A percentile compares a stretch with the other conserved stretches of the same genome.
These are phyloP conservation scores for Lordiphosa mommai DNA, from an alignment of 1,140 invertebrate species.

Conservation along the genomic window DNA sequence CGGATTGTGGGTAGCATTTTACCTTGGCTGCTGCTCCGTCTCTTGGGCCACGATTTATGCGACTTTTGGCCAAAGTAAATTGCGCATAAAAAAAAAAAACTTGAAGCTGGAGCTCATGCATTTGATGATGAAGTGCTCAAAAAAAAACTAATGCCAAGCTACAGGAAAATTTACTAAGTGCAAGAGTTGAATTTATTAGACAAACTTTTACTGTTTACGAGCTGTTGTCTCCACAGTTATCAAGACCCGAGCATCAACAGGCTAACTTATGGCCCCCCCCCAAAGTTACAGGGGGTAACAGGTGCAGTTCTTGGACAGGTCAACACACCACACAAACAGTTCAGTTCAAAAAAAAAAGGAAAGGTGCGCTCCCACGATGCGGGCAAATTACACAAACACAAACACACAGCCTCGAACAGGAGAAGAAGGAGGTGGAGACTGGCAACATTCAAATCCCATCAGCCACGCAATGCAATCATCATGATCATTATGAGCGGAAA, in stretches of 20 bases:
- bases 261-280: conserved; percentile 54
- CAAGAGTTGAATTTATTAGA: conserved; percentile 75
- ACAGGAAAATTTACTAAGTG: conserved; percentile 69
- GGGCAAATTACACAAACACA: conserved; percentile 58
- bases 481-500: conserved; percentile 77
- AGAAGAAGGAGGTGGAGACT: conserved; percentile 4
- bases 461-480: conserved; percentile 76
- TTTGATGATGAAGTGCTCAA: conserved; percentile 75
- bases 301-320: conserved; percentile 45
- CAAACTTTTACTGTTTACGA: conserved; percentile 74
- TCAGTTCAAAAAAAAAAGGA: conserved; percentile 35
- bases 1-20: conserved; percentile 75
- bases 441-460: conserved; percentile 73
- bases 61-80: conserved; percentile 75
- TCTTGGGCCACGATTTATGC: conserved; percentile 62
- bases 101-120: conserved; percentile 46
- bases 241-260: conserved; percentile 55
- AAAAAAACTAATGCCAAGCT: conserved; percentile 42
- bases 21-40: conserved; percentile 46
- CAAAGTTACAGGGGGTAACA: conserved; percentile 43
- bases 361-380: conserved; percentile 73
- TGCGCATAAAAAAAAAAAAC: conserved; percentile 72
- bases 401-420: conserved; percentile 11
- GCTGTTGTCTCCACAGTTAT: conserved; percentile 59
- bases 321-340: background rate